Evolutionary conservation across 2,113 vertebrate genomes (phyloP), one percentile per base, ranked within the genome.

Genomic region (Poeciliopsis retropinna): DNA sequence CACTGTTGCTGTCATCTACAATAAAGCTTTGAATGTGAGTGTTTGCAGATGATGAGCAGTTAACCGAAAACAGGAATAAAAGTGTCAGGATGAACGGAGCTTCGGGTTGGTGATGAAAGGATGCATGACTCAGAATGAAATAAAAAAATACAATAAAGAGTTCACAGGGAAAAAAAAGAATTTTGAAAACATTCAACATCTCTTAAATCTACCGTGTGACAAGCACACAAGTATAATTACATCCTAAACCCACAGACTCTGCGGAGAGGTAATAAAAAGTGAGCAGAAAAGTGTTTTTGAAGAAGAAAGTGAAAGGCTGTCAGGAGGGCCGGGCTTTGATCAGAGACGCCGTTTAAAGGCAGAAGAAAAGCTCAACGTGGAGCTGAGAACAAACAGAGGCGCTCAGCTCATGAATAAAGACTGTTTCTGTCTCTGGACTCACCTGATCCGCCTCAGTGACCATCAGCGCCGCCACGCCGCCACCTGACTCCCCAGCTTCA

Each of bases 391-490:
- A 22, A 17, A 28, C 12, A 28, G 75, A 91, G 84, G 84, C 88
- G 68, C 86, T 73, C 34, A 73, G 81, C 68, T 73, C 79, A 89
- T 87, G 82, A 93, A 94, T 85, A 91, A 76, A 88, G 92, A 94
- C 86, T 66, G 86, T 88, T 91, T 85, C 82, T 91, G 82, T 88
- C 91, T 83, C 73, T 83, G 85, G 83, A 89, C 90, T 87, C 72
- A 94, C 85, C 93, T 93, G 92, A 73, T 86, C 89, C 72, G 81
- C 81, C 85, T 81, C 74, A 73, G 85, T 92, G 81, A 93, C 89
- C 67, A 88, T 78, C 31, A 87, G 87, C 27, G 75, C 83, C 17
- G 64, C 85, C 66, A 78, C 62, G 34, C 68, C 39, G 61, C 80
- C 39, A 41, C 65, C 72, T 29, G 80, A 80, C 75, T 85, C 86